Evolutionary conservation across 2,888 invertebrate genomes (phyloP), one percentile per base, ranked within the genome.

Genomic region (Argyresthia goedartella): DNA sequence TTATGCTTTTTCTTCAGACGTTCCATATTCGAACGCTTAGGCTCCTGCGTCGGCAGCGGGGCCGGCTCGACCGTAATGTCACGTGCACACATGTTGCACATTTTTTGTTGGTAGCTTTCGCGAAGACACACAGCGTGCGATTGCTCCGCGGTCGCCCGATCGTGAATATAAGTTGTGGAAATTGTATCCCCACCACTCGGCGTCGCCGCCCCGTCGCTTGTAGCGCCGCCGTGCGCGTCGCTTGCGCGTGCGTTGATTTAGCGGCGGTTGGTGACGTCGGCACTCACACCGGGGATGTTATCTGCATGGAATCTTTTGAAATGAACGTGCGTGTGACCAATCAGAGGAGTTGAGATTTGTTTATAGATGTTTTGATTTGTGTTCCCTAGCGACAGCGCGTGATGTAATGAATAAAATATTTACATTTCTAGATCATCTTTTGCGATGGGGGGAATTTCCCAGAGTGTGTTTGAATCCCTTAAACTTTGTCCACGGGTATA

Each of bases 51-150:
- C 49, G 63, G 60, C 39, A 63, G 64, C 35, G 61, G 61, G 50
- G 68, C 62, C 41, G 68, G 66, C 52, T 63, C 62, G 52, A 65
- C 67, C 7, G 53, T 62, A 48, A 69, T 69, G 54, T 79, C 78
- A 62, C 77, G 76, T 52, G 76, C 73, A 67, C 85, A 86, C 70
- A 86, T 78, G 57, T 86, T 85, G 69, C 85, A 85, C 86, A 85
- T 86, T 47, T 48, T 35, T 16, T 45, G n/a, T 11, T 42, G 44
- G 36, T 45, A 15, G 13, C 16, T 48, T 53, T 55, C 61, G 54
- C 59, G 57, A 51, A 57, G 59, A 60, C 53, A 49, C 51, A 34
- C 56, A 46, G 46, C 8, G 49, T 57, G 62, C 67, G 71, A 67
- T 62, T 74, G 74, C 52, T 36, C 48, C 4, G 52, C 55, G 54